Base-by-base conservation (phyloP, 2,888 invertebrate genomes). In the Ophioninae sp. region DNA sequence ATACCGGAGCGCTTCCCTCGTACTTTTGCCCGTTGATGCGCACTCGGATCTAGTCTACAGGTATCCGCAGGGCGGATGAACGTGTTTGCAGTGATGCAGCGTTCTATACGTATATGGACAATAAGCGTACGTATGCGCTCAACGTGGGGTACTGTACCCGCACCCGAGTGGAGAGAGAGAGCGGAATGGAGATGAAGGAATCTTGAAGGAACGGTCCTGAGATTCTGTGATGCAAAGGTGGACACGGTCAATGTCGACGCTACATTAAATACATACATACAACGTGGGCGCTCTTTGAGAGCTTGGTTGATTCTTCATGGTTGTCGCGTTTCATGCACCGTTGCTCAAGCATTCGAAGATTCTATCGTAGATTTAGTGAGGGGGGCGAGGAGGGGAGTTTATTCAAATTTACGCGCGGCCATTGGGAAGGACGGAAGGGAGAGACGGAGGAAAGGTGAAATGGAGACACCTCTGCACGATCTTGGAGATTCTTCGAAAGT, bases 1-100 rank as follows among this genome's bases (percentile, higher is more conserved):
- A 92, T 91, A 89, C 89, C 89, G 88, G 88, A 88, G 88, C 87
- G 65, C 72, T 68, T 23, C 69, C 75, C 73, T 56, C 44, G 62
- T 86, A 76, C 85, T 80, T 74, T 82, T 78, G 85, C 87, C 30
- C 82, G 81, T 87, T 86, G 86, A 85, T 85, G 88, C 80, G 84
- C 77, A 76, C 68, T 57, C 74, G 72, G 76, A 78, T 79, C 61
- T 76, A 65, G 64, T 76, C 50, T 70, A 68, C 61, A 59, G 20
- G 50, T 62, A 62, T 39, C 64, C 44, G 17, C 67, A 74, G 23
- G 13, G 21, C 41, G 30, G 81, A 57, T 64, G 73, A 62, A 68
- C 70, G 75, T 76, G 64, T 56, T 56, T 79, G 57, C 41, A 65
- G 57, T 75, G n/a, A 57, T 64, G 64, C 30, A 44, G 57, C 50